Conservation (phyloP, 2,797 vertebrate genomes). For the Psittacula derbiana region DNA sequence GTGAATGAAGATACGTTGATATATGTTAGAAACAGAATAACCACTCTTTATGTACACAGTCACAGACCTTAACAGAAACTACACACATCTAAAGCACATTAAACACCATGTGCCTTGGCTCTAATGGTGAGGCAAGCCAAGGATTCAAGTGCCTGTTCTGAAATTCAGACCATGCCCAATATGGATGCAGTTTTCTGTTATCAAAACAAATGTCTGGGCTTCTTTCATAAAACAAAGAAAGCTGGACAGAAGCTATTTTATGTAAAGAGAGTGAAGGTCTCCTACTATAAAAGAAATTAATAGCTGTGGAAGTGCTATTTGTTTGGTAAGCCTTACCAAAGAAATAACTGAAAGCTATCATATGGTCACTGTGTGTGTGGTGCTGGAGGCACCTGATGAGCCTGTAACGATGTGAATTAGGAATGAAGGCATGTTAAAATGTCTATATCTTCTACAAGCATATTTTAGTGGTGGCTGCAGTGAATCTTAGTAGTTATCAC, state of each 20-base stretch:
- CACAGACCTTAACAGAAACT: not conserved
- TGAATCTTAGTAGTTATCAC: not conserved
- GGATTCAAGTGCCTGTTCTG: not conserved
- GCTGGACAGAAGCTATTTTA: not conserved
- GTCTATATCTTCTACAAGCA: not conserved
- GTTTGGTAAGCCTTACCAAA: not conserved
- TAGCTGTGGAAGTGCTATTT: not conserved
- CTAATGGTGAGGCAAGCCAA: not conserved
- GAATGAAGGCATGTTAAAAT: not conserved
- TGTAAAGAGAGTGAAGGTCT: not conserved
- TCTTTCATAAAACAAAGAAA: not conserved
- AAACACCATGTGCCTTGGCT: not conserved
- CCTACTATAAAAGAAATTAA: not conserved
- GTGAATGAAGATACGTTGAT: not conserved
- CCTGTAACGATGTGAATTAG: not conserved
- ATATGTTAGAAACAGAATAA: not conserved
- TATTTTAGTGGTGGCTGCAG: not conserved
- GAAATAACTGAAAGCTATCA: not conserved
- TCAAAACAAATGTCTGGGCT: not conserved
- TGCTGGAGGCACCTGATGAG: not conserved
- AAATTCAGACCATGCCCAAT: not conserved
- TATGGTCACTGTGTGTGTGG: not conserved
- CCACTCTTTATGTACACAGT: accelerated
- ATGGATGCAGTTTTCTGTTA: not conserved
- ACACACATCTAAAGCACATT: too few species aligned